A percentile compares a stretch with the other conserved stretches of the same genome.
Evolutionary conservation across 2,797 vertebrate genomes (phyloP).

Genomic region (Zenarchopterus dispar): DNA sequence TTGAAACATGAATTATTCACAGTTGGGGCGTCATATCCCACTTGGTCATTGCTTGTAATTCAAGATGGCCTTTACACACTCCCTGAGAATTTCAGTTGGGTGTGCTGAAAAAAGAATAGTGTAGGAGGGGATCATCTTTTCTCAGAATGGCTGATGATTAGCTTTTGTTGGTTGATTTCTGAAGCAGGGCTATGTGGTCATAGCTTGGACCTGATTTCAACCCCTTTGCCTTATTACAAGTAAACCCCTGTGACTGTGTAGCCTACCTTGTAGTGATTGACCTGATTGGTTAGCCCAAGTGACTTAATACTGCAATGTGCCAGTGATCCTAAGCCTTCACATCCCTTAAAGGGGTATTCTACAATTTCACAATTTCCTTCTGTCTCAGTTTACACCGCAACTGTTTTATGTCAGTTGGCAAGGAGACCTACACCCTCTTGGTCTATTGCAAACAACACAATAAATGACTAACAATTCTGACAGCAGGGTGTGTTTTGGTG

Average conservation of each 20-base stretch:
- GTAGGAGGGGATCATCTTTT: conserved; percentile 59
- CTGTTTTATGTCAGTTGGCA: conserved; percentile 48
- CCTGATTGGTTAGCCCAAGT: conserved; percentile 65
- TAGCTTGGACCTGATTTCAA: conserved; percentile 23
- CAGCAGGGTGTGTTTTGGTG: conserved; percentile 55
- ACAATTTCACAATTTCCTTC: conserved; percentile 59
- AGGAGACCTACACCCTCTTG: conserved; percentile 10
- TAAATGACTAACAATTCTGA: conserved; percentile 30
- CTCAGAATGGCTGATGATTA: conserved; percentile 37
- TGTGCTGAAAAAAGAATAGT: conserved; percentile 48
- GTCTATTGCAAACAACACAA: conserved; percentile 38
- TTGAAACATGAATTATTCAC: conserved; percentile 69
- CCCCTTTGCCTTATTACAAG: conserved; percentile 12
- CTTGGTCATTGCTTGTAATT: conserved; percentile 60
- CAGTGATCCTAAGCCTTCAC: conserved; percentile 38
- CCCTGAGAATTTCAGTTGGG: conserved; percentile 41
- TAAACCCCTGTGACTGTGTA: conserved; percentile 29
- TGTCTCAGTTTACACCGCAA: conserved; percentile 42
- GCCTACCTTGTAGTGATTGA: conserved; percentile 53
- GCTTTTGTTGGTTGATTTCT: conserved; percentile 40
- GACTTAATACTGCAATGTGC: conserved; percentile 48
- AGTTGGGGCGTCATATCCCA: conserved; percentile 49
- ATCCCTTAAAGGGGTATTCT: conserved; percentile 63
- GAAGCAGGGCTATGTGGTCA: conserved; percentile 7
- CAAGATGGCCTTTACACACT: conserved; percentile 52